Evolutionary conservation across 2,888 invertebrate genomes (phyloP), one percentile per base, ranked within the genome.

Genomic region (Unio pictorum): DNA sequence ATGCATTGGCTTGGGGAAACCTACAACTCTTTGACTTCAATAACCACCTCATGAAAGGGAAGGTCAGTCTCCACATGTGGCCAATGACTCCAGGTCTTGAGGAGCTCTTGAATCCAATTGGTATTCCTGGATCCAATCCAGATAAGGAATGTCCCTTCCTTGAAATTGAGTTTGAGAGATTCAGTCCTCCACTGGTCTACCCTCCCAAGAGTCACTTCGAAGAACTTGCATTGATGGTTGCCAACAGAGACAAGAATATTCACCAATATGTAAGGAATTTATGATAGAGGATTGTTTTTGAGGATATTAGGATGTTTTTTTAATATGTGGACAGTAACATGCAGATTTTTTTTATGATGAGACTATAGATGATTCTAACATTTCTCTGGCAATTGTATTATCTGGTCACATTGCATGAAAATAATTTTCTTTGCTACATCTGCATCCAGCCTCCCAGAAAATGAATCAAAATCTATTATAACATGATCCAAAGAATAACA

Each of bases 21-120:
- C 83, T 93, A 54, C 91, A 91, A 75, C 79, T 93, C 76, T 92
- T 92, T 85, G 92, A 93, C 83, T 92, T 91, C 87, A 89, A 90
- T 76, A 89, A 90, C 65, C 87, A 90, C 28, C 84, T 92, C n/a
- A 82, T 91, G 65, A 89, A 89, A 69, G 92, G 91, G 65, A 91
- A 91, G 80, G 84, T 89, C 54, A 90, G 90, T 64, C 84, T 92
- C 2, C 88, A 91, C 76, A 84, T 92, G 62, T 92, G 92, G 91
- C 90, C 91, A 1, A 90, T 88, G 81, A 87, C 88, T 11, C 88
- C 87, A 64, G 88, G 87, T n/a, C 81, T 86, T 73, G 89, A 89
- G 70, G 88, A 89, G 54, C 76, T 87, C 11, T 76, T 90, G 60
- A 88, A 89, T 74, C 89, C 89, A 18, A 87, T 89, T 34, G 89